Base-by-base conservation (phyloP, 2,113 vertebrate genomes). In the Triplophysa rosa region DNA sequence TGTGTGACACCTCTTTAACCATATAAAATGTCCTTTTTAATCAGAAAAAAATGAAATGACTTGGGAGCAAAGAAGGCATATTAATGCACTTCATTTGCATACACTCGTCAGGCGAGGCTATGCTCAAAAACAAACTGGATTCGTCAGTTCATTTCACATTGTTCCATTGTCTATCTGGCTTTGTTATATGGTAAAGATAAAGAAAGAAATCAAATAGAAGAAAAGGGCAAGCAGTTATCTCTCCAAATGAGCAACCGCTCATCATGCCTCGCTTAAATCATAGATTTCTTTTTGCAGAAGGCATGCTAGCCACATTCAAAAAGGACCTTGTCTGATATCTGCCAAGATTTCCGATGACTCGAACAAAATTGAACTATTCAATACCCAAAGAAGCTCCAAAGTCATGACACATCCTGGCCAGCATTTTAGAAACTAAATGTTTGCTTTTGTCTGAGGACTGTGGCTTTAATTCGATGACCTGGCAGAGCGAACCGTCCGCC, bases 171-270 rank as follows among this genome's bases (percentile, higher is more conserved):
- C 92, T 93, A 89, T 92, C 91, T 91, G 91, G 90, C 89, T 92
- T 92, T 93, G 90, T 93, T 92, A 92, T 90, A 92, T 91, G 90
- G 89, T 91, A 90, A 92, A 94, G 92, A 93, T 92, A 92, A 93
- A 92, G 88, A 86, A 90, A 85, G 89, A 89, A 92, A 92, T 93
- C 89, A 92, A 92, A 93, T 91, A 89, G 90, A 89, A 92, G 91
- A 92, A 93, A 93, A 93, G 91, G 92, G 91, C 92, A 93, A 90
- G 90, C 92, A 89, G 91, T 91, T 93, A 93, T 93, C 92, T 93
- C 90, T 84, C 87, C 89, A 91, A 93, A 91, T 91, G 91, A 94
- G 91, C 90, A 92, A 92, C 90, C 89, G 90, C 91, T 92, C 93
- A 92, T 93, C 91, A 92, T 90, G 89, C 80, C 89, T 86, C 86